These are phyloP conservation scores for Tetragonisca angustula DNA, from an alignment of 2,888 invertebrate genomes.

Conservation along the genomic window DNA sequence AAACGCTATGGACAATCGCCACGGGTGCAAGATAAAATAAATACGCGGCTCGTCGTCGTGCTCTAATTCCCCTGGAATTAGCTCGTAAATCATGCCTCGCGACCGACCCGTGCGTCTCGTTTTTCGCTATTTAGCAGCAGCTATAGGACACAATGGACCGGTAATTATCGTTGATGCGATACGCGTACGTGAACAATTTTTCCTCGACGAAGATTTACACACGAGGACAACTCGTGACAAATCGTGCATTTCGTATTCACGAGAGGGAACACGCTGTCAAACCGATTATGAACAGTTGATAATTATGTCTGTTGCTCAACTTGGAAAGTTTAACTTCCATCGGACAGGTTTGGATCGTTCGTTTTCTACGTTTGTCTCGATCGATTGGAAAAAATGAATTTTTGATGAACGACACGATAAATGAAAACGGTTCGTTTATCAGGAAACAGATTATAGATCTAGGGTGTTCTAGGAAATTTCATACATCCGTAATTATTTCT, in stretches of 20 bases:
- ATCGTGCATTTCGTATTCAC: too few relatives aligned
- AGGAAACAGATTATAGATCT: neutral
- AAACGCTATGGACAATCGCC: neutral
- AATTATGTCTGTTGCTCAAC: too few relatives aligned
- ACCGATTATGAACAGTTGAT: too few relatives aligned
- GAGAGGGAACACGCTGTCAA: too few relatives aligned
- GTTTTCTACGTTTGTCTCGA: neutral
- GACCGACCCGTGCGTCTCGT: neutral
- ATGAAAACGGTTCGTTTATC: neutral
- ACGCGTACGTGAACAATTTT: neutral
- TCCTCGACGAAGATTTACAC: neutral
- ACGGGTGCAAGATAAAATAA: slow-evolving; percentile 5
- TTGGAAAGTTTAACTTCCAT: too few relatives aligned
- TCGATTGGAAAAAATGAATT: neutral
- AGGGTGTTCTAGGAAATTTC: neutral
- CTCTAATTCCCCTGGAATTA: slow-evolving; percentile 22
- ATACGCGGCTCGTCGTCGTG: slow-evolving; percentile 2
- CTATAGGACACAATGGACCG: neutral
- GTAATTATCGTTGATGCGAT: neutral
- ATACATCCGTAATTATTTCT: neutral
- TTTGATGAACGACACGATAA: neutral
- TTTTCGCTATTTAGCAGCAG: neutral
- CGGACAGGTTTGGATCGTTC: too few relatives aligned
- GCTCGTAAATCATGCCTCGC: slow-evolving; percentile 2
- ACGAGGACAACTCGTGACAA: neutral